A percentile compares a stretch with the other conserved stretches of the same genome.
These are phyloP conservation scores for Litocranius walleri DNA, from an alignment of 2,113 vertebrate genomes.

Conservation along the genomic window DNA sequence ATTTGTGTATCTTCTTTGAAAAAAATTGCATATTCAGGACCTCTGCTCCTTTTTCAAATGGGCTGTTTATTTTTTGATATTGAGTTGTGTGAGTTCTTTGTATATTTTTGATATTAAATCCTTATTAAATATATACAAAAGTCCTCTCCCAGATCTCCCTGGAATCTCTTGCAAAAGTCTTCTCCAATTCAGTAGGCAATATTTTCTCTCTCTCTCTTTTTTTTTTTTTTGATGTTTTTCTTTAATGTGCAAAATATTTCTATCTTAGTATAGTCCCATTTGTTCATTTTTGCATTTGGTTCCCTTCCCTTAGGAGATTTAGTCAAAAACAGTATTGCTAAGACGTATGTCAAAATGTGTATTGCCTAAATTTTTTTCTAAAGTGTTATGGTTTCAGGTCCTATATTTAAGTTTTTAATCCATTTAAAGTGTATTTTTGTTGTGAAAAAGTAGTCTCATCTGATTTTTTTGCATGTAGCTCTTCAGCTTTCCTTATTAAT, in stretches of 20 bases:
- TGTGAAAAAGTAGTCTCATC: neutral
- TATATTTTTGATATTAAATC: neutral
- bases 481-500: neutral
- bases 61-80: neutral
- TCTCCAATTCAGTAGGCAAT: neutral
- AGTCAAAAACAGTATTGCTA: neutral
- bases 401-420: neutral
- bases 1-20: neutral
- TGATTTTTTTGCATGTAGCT: neutral
- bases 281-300: neutral
- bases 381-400: neutral
- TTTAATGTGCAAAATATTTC: neutral
- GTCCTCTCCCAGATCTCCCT: neutral
- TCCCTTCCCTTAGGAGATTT: neutral
- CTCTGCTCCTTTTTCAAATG: neutral
- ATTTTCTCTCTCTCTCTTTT: accelerated
- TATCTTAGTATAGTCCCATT: neutral
- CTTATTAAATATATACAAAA: neutral
- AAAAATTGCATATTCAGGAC: neutral
- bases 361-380: neutral
- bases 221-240: neutral
- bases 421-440: neutral
- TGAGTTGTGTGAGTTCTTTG: neutral
- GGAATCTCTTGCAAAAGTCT: neutral
- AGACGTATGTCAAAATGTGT: neutral